Evolutionary conservation across 2,797 vertebrate genomes (phyloP), one percentile per base, ranked within the genome.

Genomic region (Protosalanx chinensis): DNA sequence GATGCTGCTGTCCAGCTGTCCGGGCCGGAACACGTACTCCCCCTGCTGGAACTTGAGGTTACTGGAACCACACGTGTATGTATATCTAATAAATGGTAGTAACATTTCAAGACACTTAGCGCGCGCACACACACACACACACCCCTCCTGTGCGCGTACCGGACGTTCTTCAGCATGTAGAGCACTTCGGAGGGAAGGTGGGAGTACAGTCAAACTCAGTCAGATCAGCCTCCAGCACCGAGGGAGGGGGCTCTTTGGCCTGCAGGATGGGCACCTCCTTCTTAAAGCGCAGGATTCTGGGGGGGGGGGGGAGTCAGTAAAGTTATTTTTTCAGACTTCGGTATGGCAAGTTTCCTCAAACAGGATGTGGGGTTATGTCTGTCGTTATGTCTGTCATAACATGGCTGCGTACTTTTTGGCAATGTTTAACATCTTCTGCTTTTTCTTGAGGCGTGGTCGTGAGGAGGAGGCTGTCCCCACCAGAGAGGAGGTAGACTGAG

Each of bases 351-450:
- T 46, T 46, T 46, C 41, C 7, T 27, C 41, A 46, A 46, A 46
- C 10, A 46, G 41, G 10, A 46, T 46, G 13, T 46, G 41, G 8
- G 6, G 13, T 3, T 3, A 46, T 46, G 7, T 12, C 41, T 46
- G 41, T 46, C 5, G 7, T 6, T 6, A 37, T 13, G 10, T 27
- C 23, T 46, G 41, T 8, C 13, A 3, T 12, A 12, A 12, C 12
- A 8, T 46, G 41, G 2, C 7, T 13, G 12, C 88, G 76, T 91
- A 98, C 97, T 97, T 98, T 90, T 97, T 96, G 88, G 96, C 96
- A 82, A 98, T 95, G 86, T 95, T 98, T 70, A 98, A 89, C 94
- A 98, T 95, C 87, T 98, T 97, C 71, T 96, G 95, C 78, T 96
- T 98, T 89, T 96, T 98, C 89, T 97, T 98, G 80, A 94, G 90